A percentile compares a stretch with the other conserved stretches of the same genome.
Conservation (phyloP, 2,113 vertebrate genomes). For the Phyllostomus hastatus region DNA sequence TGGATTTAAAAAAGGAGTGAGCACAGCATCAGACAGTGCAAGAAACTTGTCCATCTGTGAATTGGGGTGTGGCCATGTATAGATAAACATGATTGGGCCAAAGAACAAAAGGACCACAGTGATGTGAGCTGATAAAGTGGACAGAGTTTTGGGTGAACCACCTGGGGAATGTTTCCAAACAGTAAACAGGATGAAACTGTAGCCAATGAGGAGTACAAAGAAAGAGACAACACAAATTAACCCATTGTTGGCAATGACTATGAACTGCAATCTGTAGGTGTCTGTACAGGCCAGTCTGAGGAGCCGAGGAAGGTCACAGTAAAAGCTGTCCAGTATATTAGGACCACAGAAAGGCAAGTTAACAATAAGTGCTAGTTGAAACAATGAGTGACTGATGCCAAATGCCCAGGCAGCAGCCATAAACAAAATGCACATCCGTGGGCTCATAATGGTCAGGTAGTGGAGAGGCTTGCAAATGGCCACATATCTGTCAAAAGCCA, state of each 20-base stretch:
- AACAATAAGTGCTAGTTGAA: constrained; percentile 56
- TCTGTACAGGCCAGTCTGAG: constrained; percentile 50
- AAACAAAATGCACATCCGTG: not conserved
- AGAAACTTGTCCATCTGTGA: constrained; percentile 54
- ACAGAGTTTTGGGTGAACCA: constrained; percentile 52
- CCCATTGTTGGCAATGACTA: constrained; percentile 52
- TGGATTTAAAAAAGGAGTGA: constrained; percentile 64
- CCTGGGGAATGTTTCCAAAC: constrained; percentile 40
- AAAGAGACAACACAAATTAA: constrained; percentile 58
- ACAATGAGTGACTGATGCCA: constrained; percentile 45
- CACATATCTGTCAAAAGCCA: not conserved
- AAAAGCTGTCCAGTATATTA: constrained; percentile 57
- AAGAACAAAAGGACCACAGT: constrained; percentile 60
- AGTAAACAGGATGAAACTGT: constrained; percentile 42
- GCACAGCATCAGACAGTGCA: constrained; percentile 39
- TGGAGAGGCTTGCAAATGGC: not conserved
- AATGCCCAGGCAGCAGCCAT: constrained; percentile 25
- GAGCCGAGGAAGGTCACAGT: not conserved
- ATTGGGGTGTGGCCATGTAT: constrained; percentile 38
- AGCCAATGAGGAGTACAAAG: constrained; percentile 44
- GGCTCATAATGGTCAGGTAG: constrained; percentile 24
- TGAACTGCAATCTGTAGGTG: constrained; percentile 41
- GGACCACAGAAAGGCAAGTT: constrained; percentile 62
- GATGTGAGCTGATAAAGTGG: constrained; percentile 63
- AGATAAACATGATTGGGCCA: constrained; percentile 52